Conservation (phyloP, 1,140 invertebrate species). For the Drosophila ohnishii region DNA sequence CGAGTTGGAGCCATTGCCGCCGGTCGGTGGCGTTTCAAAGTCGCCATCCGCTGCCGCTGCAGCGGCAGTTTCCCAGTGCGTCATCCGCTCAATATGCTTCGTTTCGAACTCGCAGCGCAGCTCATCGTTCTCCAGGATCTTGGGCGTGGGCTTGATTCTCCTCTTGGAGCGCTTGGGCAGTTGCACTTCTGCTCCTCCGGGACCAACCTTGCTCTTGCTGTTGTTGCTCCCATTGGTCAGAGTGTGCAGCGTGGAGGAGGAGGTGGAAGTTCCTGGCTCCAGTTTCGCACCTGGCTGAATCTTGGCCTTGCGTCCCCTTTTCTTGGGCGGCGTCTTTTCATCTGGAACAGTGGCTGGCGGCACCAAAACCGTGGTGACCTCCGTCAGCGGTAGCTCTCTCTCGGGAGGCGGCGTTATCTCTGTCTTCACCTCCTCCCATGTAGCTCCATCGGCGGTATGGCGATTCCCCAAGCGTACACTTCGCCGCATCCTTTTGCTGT, state of each 20-base stretch:
- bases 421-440: constrained; percentile 56
- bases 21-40: constrained; percentile 46
- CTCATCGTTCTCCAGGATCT: constrained; percentile 85
- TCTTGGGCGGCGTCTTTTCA: constrained; percentile 81
- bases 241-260: constrained; percentile 1
- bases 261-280: constrained; percentile 4
- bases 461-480: constrained; percentile 77
- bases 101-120: constrained; percentile 85
- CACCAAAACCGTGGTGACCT: neutral
- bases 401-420: constrained; percentile 27
- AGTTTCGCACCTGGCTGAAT: constrained; percentile 25
- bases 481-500: constrained; percentile 61
- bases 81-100: constrained; percentile 84
- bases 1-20: constrained; percentile 42
- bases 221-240: constrained; percentile 52
- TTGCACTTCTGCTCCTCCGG: constrained; percentile 21
- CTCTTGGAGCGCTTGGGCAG: constrained; percentile 83
- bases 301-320: constrained; percentile 79
- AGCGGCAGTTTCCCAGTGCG: constrained; percentile 65
- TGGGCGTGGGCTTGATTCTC: constrained; percentile 85
- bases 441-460: constrained; percentile 31
- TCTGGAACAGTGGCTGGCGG: constrained; percentile 25
- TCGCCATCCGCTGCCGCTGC: constrained; percentile 15
- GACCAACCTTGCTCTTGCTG: constrained; percentile 28
- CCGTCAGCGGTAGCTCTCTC: neutral